phyloP scores from a whole-genome alignment of 2,797 vertebrate genomes.

The Phataginus tricuspis region DNA sequence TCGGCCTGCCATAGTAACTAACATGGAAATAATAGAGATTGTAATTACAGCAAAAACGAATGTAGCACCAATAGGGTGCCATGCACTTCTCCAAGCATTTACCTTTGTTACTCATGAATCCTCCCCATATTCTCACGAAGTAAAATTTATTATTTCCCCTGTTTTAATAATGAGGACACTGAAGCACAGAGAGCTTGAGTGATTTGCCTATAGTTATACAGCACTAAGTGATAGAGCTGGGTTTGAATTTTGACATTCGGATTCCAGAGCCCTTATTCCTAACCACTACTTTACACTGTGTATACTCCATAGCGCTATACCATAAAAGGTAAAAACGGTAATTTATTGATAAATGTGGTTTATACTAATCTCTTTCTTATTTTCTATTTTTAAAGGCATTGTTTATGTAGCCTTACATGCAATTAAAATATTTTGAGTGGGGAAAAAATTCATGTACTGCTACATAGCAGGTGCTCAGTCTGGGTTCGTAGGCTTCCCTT shows the following conservation, averaged over 20 bases:
- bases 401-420: neutral
- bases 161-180: constrained; percentile 3
- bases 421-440: neutral
- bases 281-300: neutral
- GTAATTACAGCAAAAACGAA: neutral
- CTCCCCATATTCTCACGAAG: neutral
- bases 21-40: neutral
- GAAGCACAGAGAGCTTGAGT: neutral
- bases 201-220: neutral
- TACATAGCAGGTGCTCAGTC: neutral
- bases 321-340: neutral
- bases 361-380: neutral
- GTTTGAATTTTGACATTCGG: neutral
- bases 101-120: neutral
- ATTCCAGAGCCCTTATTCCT: neutral
- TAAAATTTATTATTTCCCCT: neutral
- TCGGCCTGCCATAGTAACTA: neutral
- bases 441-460: neutral
- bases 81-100: neutral
- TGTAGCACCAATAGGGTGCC: neutral
- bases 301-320: neutral
- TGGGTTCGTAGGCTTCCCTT: neutral
- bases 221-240: neutral
- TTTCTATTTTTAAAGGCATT: constrained; percentile 18
- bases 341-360: neutral